A percentile compares a stretch with the other conserved stretches of the same genome.
Conservation (phyloP, 2,888 invertebrate genomes). For the Horisme vitalbata region DNA sequence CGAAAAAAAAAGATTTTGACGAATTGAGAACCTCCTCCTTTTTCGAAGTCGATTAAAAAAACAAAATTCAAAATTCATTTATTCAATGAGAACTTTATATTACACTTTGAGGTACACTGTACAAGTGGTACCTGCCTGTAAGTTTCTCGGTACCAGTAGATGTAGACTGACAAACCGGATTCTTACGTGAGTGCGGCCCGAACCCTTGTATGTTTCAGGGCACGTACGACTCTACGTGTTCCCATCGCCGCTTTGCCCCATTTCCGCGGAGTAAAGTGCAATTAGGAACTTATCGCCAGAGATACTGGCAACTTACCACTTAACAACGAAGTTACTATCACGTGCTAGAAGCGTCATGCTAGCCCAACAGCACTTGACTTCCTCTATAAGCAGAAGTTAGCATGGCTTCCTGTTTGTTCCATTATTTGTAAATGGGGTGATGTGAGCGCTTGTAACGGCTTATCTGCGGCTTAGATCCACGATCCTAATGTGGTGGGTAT, state of each 20-base stretch:
- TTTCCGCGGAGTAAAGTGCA: conserved; percentile 68
- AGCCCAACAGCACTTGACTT: conserved; percentile 28
- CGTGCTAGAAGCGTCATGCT: conserved; percentile 30
- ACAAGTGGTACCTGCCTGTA: too few species aligned
- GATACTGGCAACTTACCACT: conserved; percentile 40
- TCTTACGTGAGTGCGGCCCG: conserved; percentile 3
- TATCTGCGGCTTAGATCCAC: not conserved
- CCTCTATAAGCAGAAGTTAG: conserved; percentile 27
- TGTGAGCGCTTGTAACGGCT: not conserved
- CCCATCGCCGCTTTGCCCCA: conserved; percentile 57
- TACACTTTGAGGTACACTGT: too few species aligned
- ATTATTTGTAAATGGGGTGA: conserved; percentile 7
- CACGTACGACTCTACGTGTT: conserved; percentile 65
- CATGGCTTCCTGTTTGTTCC: conserved; percentile 16
- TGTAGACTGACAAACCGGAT: too few species aligned
- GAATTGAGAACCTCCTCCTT: too few species aligned
- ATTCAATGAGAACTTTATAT: too few species aligned
- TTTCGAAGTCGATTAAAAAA: too few species aligned
- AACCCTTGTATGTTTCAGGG: conserved; percentile 50
- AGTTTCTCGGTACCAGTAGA: too few species aligned
- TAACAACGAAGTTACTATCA: conserved; percentile 30
- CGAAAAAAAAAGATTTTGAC: too few species aligned
- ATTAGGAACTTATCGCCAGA: conserved; percentile 68
- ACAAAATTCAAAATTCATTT: too few species aligned
- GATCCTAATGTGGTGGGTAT: not conserved